Conservation (phyloP, 2,113 vertebrate genomes). For the Halcyon malimbica region DNA sequence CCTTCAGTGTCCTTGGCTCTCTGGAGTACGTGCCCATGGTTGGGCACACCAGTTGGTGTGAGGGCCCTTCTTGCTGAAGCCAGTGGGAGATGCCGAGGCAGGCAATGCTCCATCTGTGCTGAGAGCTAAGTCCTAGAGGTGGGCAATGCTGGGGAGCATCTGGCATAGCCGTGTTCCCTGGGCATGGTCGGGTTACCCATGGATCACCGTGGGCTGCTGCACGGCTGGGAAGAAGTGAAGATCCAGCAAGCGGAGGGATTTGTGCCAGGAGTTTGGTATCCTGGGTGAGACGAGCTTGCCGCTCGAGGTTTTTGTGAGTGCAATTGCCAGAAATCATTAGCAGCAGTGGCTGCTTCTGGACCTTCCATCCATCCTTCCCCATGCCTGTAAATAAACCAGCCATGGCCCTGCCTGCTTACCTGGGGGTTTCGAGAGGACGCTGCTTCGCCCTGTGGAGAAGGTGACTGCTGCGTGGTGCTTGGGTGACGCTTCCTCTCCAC, state of each 20-base stretch:
- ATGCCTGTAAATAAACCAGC: background rate
- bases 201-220: background rate
- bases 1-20: background rate
- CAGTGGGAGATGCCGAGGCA: background rate
- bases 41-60: too few relatives aligned
- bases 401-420: background rate
- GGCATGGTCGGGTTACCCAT: background rate
- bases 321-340: background rate
- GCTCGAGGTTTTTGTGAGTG: background rate
- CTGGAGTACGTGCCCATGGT: background rate
- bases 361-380: background rate
- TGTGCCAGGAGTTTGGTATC: background rate
- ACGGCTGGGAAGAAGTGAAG: background rate
- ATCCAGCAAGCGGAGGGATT: background rate
- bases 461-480: background rate
- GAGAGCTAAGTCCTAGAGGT: background rate
- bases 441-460: background rate
- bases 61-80: background rate
- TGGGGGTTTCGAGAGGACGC: background rate
- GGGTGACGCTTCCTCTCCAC: background rate
- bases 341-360: background rate
- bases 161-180: background rate
- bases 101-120: background rate
- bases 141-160: background rate
- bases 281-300: background rate